Evolutionary conservation across 2,888 invertebrate genomes (phyloP).

Genomic region (Barypeithes pellucidus): DNA sequence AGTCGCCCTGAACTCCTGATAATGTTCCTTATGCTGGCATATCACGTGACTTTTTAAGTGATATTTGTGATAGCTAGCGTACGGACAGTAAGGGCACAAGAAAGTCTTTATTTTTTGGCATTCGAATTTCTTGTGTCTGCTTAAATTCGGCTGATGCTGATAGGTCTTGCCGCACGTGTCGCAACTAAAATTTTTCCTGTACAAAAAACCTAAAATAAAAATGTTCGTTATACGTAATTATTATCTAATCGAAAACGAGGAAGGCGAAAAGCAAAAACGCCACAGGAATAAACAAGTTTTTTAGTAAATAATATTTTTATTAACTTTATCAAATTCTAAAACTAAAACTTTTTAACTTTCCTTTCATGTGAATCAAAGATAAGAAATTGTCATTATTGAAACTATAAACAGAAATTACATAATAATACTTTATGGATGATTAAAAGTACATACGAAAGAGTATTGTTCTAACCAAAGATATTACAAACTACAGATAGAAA

Average conservation of each 20-base stretch:
- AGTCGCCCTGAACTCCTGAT: slow-evolving; percentile 41
- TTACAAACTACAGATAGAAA: too few relatives aligned
- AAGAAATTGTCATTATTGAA: too few relatives aligned
- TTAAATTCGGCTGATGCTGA: slow-evolving; percentile 79
- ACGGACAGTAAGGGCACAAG: slow-evolving; percentile 77
- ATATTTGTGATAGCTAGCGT: slow-evolving; percentile 72
- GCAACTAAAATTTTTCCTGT: slow-evolving; percentile 66
- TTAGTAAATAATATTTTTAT: not conserved
- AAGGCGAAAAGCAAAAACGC: not conserved
- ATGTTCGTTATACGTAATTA: not conserved
- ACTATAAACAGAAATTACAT: too few relatives aligned
- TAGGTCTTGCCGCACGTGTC: slow-evolving; percentile 83
- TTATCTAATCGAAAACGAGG: not conserved
- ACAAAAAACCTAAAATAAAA: slow-evolving; percentile 14
- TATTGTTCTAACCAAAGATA: too few relatives aligned
- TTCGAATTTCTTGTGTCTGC: slow-evolving; percentile 81
- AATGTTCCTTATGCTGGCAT: slow-evolving; percentile 35
- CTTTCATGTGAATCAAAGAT: too few relatives aligned
- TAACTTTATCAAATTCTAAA: too few relatives aligned
- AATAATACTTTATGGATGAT: too few relatives aligned
- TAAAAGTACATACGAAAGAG: too few relatives aligned
- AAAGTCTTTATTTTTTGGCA: slow-evolving; percentile 78
- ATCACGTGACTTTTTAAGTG: slow-evolving; percentile 56
- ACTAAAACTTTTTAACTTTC: too few relatives aligned
- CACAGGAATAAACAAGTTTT: not conserved